A percentile compares a stretch with the other conserved stretches of the same genome.
Evolutionary conservation across 2,888 invertebrate genomes (phyloP).

Genomic region (Galerucella nymphaeae): DNA sequence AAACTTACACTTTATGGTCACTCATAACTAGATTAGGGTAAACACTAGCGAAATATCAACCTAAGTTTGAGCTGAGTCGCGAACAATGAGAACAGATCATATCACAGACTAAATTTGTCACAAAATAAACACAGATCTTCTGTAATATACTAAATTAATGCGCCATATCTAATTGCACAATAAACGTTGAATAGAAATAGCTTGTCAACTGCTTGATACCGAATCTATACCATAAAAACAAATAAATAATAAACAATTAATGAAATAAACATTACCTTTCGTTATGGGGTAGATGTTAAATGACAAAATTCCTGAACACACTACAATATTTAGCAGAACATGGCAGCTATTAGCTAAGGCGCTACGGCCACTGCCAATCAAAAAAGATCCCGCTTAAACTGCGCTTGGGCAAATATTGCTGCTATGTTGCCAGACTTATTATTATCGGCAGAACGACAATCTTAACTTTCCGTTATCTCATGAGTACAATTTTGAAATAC

Average conservation of each 20-base stretch:
- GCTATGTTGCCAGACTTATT: neutral
- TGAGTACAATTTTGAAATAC: too few relatives aligned
- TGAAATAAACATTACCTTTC: conserved; percentile 54
- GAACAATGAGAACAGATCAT: neutral
- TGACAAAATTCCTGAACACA: conserved; percentile 63
- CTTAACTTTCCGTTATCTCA: neutral
- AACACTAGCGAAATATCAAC: neutral
- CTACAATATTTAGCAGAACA: conserved; percentile 81
- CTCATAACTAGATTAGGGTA: neutral
- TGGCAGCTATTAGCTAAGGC: conserved; percentile 69
- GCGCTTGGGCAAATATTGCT: conserved; percentile 51
- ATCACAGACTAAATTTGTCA: neutral
- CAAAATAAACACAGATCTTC: conserved; percentile 25
- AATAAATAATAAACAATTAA: conserved; percentile 19
- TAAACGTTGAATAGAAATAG: conserved; percentile 25
- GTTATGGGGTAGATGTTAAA: conserved; percentile 61
- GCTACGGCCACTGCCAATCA: conserved; percentile 62
- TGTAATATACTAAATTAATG: conserved; percentile 30
- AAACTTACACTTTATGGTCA: neutral
- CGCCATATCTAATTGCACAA: conserved; percentile 51
- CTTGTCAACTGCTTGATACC: conserved; percentile 14
- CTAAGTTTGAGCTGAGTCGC: neutral
- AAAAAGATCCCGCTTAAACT: conserved; percentile 58
- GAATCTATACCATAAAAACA: conserved; percentile 22
- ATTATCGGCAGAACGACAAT: neutral